A percentile compares a stretch with the other conserved stretches of the same genome.
Evolutionary conservation across 2,113 vertebrate genomes (phyloP).

Genomic region (Rynchops niger): DNA sequence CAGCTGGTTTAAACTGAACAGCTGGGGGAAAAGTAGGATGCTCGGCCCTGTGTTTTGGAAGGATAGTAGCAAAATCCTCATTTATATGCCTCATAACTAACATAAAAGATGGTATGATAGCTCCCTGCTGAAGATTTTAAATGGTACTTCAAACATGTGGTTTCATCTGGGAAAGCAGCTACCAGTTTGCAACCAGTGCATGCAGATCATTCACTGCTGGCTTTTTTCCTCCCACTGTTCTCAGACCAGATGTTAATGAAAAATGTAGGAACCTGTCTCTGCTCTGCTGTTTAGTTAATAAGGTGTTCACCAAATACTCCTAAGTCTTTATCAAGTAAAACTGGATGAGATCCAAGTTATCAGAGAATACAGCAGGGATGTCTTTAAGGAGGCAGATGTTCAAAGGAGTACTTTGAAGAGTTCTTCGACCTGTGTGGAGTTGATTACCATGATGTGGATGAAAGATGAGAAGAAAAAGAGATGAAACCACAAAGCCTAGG

Average conservation of each 20-base stretch:
- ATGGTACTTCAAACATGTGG: conserved; percentile 21
- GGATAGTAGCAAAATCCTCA: neutral
- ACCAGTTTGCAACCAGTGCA: conserved; percentile 4
- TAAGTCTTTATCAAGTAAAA: conserved; percentile 42
- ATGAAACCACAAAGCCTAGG: conserved; percentile 34
- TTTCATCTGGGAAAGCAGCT: conserved; percentile 22
- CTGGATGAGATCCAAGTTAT: conserved; percentile 52
- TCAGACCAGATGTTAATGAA: conserved; percentile 49
- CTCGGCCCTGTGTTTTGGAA: neutral
- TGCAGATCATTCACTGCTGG: neutral
- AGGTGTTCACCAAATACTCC: conserved; percentile 20
- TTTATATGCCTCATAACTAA: conserved; percentile 35
- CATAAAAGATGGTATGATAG: conserved; percentile 13
- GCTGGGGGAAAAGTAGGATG: neutral
- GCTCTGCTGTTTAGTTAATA: conserved; percentile 22
- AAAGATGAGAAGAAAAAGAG: conserved; percentile 49
- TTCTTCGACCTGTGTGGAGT: conserved; percentile 8
- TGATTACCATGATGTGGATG: conserved; percentile 26
- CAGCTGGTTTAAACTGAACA: neutral
- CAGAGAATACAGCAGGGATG: conserved; percentile 40
- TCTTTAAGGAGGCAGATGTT: conserved; percentile 62
- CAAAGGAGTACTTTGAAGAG: conserved; percentile 51
- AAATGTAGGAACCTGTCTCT: conserved; percentile 21
- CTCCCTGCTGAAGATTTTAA: conserved; percentile 57
- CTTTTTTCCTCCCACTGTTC: conserved; percentile 38